Evolutionary conservation across 1,140 invertebrate genomes (phyloP).

Genomic region (Solenopsis invicta): DNA sequence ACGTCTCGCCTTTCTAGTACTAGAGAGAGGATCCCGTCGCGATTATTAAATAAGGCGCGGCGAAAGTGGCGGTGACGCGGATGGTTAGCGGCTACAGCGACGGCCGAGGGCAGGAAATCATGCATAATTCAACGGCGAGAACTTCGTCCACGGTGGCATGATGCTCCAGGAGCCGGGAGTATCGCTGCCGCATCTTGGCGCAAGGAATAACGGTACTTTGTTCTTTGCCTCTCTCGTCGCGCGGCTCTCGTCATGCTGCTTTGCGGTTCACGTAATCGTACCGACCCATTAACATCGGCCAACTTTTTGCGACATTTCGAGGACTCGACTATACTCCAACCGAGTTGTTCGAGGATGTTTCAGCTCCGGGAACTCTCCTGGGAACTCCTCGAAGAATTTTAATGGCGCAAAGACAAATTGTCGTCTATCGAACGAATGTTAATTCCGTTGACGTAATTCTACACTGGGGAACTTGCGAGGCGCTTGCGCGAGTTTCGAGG

Average conservation of each 20-base stretch:
- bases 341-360: slow-evolving; percentile 52
- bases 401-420: slow-evolving; percentile 63
- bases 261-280: slow-evolving; percentile 62
- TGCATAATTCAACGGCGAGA: slow-evolving; percentile 55
- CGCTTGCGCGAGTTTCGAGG: slow-evolving; percentile 30
- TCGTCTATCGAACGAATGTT: slow-evolving; percentile 59
- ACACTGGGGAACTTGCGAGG: slow-evolving; percentile 31
- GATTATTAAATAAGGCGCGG: slow-evolving; percentile 62
- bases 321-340: slow-evolving; percentile 39
- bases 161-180: slow-evolving; percentile 35
- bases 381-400: slow-evolving; percentile 53
- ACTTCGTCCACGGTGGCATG: slow-evolving; percentile 51
- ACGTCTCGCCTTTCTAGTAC: slow-evolving; percentile 23
- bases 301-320: slow-evolving; percentile 64
- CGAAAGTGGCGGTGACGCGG: slow-evolving; percentile 58
- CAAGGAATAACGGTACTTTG: slow-evolving; percentile 60
- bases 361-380: slow-evolving; percentile 38
- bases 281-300: slow-evolving; percentile 61
- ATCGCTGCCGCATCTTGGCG: slow-evolving; percentile 53
- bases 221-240: slow-evolving; percentile 40
- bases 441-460: slow-evolving; percentile 58
- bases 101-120: slow-evolving; percentile 52
- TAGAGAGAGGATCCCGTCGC: slow-evolving; percentile 38
- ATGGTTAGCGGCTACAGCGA: slow-evolving; percentile 44
- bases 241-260: slow-evolving; percentile 29